Evolutionary conservation across 2,888 invertebrate genomes (phyloP), one percentile per base, ranked within the genome.

Genomic region (Clostera curtula): DNA sequence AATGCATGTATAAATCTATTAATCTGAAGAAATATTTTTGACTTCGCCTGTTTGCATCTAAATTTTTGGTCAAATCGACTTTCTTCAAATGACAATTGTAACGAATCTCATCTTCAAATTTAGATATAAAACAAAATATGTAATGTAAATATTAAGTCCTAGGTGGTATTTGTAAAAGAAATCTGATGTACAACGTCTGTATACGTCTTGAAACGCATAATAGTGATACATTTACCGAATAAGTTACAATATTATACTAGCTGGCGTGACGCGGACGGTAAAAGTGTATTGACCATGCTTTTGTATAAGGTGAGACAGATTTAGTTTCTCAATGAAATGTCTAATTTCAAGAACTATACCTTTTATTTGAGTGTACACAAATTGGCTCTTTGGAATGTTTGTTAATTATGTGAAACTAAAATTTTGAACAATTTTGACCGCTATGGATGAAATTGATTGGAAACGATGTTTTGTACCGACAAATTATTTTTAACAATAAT

Each of bases 111-210:
- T n/a, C n/a, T n/a, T n/a, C n/a, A n/a, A n/a, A n/a, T n/a, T n/a
- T n/a, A n/a, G n/a, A n/a, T n/a, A n/a, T n/a, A n/a, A n/a, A n/a
- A n/a, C n/a, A n/a, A n/a, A n/a, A n/a, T 43, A 29, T 46, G 39
- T 60, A 58, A 49, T 74, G 72, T 74, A 73, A 57, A 73, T 73
- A 74, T 52, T 62, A 63, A 57, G 49, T 48, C 36, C 49, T 64
- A 69, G 58, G 49, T 47, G 58, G 48, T 71, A 49, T 60, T 64
- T 62, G 56, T 68, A 71, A 70, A 59, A 51, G 65, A 71, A 79
- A 79, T 73, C 79, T 77, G 76, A 79, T 82, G 82, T 83, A 83
- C 82, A 83, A 82, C 69, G 73, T 75, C 68, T 73, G 80, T 82
- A 82, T 82, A 82, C 80, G 82, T 76, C 66, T 67, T 65, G 59